Evolutionary conservation across 2,888 invertebrate genomes (phyloP).

Genomic region (Ecdyonurus torrentis): DNA sequence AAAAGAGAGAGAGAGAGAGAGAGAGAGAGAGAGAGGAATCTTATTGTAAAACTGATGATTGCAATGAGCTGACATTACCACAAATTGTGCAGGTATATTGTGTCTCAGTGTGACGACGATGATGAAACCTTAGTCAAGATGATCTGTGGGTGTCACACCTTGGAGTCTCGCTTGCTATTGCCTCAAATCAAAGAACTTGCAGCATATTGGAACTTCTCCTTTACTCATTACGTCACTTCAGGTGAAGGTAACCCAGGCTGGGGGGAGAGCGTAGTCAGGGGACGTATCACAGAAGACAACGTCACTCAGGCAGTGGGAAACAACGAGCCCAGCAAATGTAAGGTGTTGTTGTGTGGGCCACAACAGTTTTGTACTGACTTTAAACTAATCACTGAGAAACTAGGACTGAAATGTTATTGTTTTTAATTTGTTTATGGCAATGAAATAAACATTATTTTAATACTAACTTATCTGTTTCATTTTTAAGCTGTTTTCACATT

Average conservation of each 20-base stretch:
- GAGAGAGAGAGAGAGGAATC: too few species aligned
- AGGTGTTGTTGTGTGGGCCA: background rate
- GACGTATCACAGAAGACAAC: background rate
- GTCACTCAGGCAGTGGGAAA: background rate
- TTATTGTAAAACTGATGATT: too few species aligned
- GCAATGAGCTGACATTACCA: too few species aligned
- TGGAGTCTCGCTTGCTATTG: constrained; percentile 41
- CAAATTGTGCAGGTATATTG: too few species aligned
- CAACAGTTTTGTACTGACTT: background rate
- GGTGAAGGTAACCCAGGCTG: background rate
- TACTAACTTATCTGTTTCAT: too few species aligned
- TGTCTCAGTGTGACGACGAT: constrained; percentile 48
- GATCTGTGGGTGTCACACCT: constrained; percentile 40
- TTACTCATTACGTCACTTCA: constrained; percentile 18
- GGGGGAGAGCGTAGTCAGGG: background rate
- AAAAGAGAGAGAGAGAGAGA: too few species aligned
- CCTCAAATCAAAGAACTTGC: constrained; percentile 38
- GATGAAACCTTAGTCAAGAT: constrained; percentile 46
- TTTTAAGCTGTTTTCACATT: too few species aligned
- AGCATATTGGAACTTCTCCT: constrained; percentile 59
- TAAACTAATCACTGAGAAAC: background rate
- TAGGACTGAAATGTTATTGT: background rate
- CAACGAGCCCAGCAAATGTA: background rate
- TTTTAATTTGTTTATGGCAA: background rate
- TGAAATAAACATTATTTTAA: too few species aligned